Percentiles rank a stretch among this genome's conserved stretches.
These are phyloP conservation scores for Teinopalpus imperialis DNA, from an alignment of 2,888 invertebrate species.

Conservation along the genomic window DNA sequence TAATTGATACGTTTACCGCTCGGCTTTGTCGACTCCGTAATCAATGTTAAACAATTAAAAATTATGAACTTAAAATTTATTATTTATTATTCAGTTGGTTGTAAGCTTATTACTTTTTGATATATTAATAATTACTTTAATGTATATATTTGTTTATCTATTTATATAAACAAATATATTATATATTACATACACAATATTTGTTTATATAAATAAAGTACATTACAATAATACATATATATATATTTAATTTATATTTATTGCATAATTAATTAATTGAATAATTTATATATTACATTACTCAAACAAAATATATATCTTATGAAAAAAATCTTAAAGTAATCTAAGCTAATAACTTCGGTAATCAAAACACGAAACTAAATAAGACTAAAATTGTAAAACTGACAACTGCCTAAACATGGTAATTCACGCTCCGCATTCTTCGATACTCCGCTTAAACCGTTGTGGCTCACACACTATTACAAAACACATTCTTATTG, in stretches of 20 bases:
- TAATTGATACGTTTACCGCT: conserved; percentile 77
- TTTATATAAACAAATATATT: too few relatives aligned
- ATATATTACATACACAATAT: too few relatives aligned
- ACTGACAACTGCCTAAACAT: conserved; percentile 76
- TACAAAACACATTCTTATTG: conserved; percentile 63
- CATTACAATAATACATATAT: too few relatives aligned
- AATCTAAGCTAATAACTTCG: conserved; percentile 38
- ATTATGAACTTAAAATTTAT: conserved; percentile 7
- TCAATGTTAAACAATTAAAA: conserved; percentile 32
- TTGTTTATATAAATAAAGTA: too few relatives aligned
- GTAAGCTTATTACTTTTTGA: too few relatives aligned
- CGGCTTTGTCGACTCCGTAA: conserved; percentile 52
- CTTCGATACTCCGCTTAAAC: conserved; percentile 73
- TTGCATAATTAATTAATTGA: conserved; percentile 1
- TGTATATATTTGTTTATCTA: too few relatives aligned
- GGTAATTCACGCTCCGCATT: conserved; percentile 79
- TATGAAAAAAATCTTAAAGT: neutral
- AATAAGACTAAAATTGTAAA: conserved; percentile 71
- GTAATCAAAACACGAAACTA: conserved; percentile 42
- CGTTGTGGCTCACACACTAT: conserved; percentile 61
- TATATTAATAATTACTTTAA: too few relatives aligned
- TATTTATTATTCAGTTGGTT: conserved; percentile 3
- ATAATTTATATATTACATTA: neutral
- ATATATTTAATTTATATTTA: conserved; percentile 5
- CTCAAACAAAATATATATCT: neutral